Evolutionary conservation across 2,797 vertebrate species (phyloP).

Genomic region (Microctenopoma lineatum): DNA sequence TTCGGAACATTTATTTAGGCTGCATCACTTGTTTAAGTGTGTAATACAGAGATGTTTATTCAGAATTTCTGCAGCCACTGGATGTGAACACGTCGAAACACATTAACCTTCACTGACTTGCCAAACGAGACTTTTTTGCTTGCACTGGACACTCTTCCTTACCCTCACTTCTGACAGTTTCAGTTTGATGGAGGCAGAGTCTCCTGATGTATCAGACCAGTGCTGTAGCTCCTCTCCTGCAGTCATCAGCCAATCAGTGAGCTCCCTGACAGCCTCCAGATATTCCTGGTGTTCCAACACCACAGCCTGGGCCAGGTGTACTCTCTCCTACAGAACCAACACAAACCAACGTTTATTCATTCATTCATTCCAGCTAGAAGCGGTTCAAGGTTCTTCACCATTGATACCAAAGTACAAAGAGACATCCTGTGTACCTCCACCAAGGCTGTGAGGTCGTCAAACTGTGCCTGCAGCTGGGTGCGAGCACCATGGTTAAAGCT

Average conservation of each 20-base stretch:
- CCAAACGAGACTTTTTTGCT: neutral
- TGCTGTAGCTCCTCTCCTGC: conserved; percentile 95
- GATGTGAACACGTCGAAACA: too few species aligned
- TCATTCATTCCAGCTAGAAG: neutral
- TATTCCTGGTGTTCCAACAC: conserved; percentile 95
- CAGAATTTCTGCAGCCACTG: too few species aligned
- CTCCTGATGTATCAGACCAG: conserved; percentile 93
- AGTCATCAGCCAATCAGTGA: conserved; percentile 95
- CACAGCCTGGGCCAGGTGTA: conserved; percentile 89
- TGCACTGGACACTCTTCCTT: conserved; percentile 50
- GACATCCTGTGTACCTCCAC: conserved; percentile 85
- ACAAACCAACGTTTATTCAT: too few species aligned
- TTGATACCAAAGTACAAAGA: neutral
- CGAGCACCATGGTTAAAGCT: conserved; percentile 88
- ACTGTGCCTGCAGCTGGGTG: conserved; percentile 89
- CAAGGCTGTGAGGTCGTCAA: conserved; percentile 89
- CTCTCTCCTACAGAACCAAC: conserved; percentile 86
- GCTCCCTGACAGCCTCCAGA: conserved; percentile 93
- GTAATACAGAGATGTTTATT: too few species aligned
- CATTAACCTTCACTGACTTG: too few species aligned
- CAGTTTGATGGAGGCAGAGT: conserved; percentile 87
- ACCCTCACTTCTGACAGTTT: conserved; percentile 93
- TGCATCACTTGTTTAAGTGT: too few species aligned
- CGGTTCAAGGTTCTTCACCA: neutral
- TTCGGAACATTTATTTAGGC: too few species aligned